phyloP scores from a whole-genome alignment of 2,797 vertebrate species.

The Mormyrus hasselquistii region DNA sequence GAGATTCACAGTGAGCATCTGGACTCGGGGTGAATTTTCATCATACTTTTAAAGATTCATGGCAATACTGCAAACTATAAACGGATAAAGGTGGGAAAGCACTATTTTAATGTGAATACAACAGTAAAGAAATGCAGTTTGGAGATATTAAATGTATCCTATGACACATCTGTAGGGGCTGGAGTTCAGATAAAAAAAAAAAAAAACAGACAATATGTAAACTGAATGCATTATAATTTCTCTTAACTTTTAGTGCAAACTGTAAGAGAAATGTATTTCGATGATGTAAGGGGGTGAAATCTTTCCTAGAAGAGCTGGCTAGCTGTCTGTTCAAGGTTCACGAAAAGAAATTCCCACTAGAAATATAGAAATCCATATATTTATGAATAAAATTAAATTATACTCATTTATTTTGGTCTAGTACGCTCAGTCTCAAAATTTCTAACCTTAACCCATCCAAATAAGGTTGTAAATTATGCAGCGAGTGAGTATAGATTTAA shows the following conservation, averaged over 20 bases:
- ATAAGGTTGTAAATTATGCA: background rate
- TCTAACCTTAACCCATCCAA: background rate
- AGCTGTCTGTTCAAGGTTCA: background rate
- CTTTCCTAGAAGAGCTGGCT: background rate
- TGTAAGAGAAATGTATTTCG: background rate
- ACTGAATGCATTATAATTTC: background rate
- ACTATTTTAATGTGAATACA: background rate
- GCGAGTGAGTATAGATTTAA: background rate
- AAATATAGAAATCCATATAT: background rate
- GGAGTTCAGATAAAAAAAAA: background rate
- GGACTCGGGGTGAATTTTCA: background rate
- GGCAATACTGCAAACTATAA: background rate
- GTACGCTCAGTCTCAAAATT: background rate
- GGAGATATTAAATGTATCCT: background rate
- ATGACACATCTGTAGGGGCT: background rate
- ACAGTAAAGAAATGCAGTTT: background rate
- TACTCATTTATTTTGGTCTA: background rate
- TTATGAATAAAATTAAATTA: background rate
- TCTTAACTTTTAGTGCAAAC: background rate
- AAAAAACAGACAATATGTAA: background rate
- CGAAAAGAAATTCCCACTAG: background rate
- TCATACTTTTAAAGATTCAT: background rate
- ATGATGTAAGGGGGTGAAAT: conserved; percentile 9
- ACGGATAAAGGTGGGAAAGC: background rate
- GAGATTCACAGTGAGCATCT: background rate